Base-by-base conservation (phyloP, 1,140 invertebrate species). In the Drosophila ananassae region DNA sequence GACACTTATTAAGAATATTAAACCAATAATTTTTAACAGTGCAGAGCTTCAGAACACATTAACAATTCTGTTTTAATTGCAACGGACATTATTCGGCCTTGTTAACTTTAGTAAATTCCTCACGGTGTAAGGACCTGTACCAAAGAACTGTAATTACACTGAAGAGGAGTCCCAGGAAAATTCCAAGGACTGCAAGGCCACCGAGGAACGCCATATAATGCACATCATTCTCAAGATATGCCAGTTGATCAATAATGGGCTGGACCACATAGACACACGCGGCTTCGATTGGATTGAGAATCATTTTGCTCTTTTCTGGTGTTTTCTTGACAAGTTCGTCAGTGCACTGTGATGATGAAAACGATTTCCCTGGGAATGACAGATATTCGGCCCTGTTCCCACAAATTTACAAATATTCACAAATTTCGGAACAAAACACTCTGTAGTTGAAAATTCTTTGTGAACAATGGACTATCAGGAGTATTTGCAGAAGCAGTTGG, bases 251-350 rank as follows among this genome's bases (percentile, higher is more conserved):
- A n/a, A 84, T 59, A 2, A 85, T 34, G 1, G 77, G 80, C 17
- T 84, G 80, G 21, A 62, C 62, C 13, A 58, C 3, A 9, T 59
- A 25, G 28, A 32, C 34, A 13, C 66, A 75, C 46, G 72, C 17
- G 8, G 67, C n/a, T 63, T 84, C 76, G 17, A 83, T 84, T 0
- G 80, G 80, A 53, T 84, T 84, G 13, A 56, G 30, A 47, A 83
- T 46, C 66, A 84, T 51, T 68, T 67, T 73, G 13, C 6, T 44
- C 6, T 44, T 17, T 44, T 44, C 10, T 13, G 13, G 6, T 21
- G 13, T 17, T 21, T 6, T 4, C 7, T 32, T 28, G 34, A 62
- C 17, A 37, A 21, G 13, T 3, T 53, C 25, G 24, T 50, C 28
- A 9, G 9, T 17, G 39, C 8, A 28, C 7, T 12, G 34, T 21